Evolutionary conservation across 2,797 vertebrate genomes (phyloP), one percentile per base, ranked within the genome.

Genomic region (Micrastur ruficollis): DNA sequence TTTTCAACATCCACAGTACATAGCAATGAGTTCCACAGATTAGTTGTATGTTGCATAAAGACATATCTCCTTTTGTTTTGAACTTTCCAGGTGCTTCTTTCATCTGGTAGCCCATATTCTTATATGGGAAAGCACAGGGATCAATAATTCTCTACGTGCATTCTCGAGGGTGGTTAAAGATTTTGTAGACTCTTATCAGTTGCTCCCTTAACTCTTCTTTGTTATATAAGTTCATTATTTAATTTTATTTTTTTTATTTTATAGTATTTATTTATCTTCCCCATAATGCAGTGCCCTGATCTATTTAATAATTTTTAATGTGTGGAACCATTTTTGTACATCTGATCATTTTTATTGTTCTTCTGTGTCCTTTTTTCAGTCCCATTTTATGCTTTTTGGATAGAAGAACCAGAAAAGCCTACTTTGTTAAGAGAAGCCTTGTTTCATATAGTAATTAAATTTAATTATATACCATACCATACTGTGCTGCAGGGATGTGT

Each of bases 391-490:
- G 11, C 3, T 86, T 81, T 83, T 88, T 61, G 12, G 26, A 56
- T 15, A 71, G 46, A 74, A 78, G 27, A 85, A 65, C 3, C 4
- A 96, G 65, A 95, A 93, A 81, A 65, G 8, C 5, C 12, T 86
- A n/a, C 27, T 84, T 75, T 42, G 14, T 70, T 74, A 25, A 65
- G 31, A 67, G 72, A 88, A 98, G 80, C 91, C 95, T 94, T 97
- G 96, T 95, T 98, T 97, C 97, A 97, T 97, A 90, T 83, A 91
- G 91, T 96, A 97, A 98, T 97, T 96, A 96, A 97, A 98, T 98
- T 97, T 98, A 98, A 78, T 76, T 70, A 93, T 96, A 97, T 95
- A 95, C 94, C 88, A 95, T 94, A 93, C 19, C 65, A 96, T 97
- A 95, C 89, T 97, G 83, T 97, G 90, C 79, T 95, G 95, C 95